These are phyloP conservation scores for Pseudorhombus dupliciocellatus DNA, from an alignment of 2,113 vertebrate species.

Conservation along the genomic window DNA sequence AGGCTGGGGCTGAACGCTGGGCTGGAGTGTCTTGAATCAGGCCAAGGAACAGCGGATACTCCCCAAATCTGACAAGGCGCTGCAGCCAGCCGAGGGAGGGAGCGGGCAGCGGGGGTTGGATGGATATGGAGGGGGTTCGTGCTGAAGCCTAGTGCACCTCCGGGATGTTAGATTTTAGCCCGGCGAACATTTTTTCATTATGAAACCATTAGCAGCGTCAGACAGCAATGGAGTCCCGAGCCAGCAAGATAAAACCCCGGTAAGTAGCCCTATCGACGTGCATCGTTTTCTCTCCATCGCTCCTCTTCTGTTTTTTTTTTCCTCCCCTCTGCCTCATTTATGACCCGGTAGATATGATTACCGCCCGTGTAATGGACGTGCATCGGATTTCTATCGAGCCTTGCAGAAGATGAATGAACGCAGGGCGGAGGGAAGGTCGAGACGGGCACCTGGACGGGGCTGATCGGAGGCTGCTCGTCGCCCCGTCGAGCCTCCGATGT, in stretches of 20 bases:
- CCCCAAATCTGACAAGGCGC: constrained; percentile 51
- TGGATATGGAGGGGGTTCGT: constrained; percentile 34
- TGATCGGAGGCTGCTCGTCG: constrained; percentile 28
- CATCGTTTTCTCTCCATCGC: constrained; percentile 28
- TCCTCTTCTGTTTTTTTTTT: background rate
- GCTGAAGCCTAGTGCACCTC: constrained; percentile 54
- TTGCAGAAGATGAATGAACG: constrained; percentile 46
- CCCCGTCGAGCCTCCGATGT: constrained; percentile 60
- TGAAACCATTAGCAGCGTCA: constrained; percentile 97
- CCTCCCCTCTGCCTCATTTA: constrained; percentile 34
- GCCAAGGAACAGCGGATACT: constrained; percentile 78
- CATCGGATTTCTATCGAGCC: constrained; percentile 64
- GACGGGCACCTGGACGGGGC: constrained; percentile 15
- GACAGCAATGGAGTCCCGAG: constrained; percentile 97
- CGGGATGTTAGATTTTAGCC: constrained; percentile 91
- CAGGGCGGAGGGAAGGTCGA: constrained; percentile 37
- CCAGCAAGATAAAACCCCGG: constrained; percentile 95
- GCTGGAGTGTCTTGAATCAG: constrained; percentile 45
- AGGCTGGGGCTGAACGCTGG: constrained; percentile 75
- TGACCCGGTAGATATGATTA: constrained; percentile 69
- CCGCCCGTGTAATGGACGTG: constrained; percentile 55
- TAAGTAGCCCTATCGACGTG: constrained; percentile 87
- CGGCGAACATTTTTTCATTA: constrained; percentile 89
- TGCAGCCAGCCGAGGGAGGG: constrained; percentile 65
- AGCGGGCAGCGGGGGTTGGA: constrained; percentile 16